Base-by-base conservation (phyloP, 2,888 invertebrate species). In the Panzeria rudis region DNA sequence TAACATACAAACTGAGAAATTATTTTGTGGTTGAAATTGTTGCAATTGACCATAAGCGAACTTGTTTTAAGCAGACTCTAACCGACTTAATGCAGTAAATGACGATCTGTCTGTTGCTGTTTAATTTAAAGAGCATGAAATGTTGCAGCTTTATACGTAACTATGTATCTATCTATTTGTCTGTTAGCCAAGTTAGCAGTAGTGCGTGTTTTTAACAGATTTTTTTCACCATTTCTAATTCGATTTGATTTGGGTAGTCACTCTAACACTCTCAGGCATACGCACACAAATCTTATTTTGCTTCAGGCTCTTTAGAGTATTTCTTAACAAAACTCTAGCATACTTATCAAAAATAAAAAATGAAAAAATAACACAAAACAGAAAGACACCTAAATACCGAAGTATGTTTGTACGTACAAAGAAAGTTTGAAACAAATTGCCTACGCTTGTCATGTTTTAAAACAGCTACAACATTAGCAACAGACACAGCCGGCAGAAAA, bases 361-460 rank as follows among this genome's bases (percentile, higher is more conserved):
- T 29, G 5, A 29, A 29, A 29, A 38, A 44, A 17, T 3, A 44
- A 20, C 13, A 68, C 17, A 66, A 32, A 54, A 66, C 20, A 56
- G n/a, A 17, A 29, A 32, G 32, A 62, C 77, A 78, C 62, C 52
- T 41, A 61, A 78, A 69, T 61, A 68, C 29, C 9, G 0, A 50
- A 20, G 11, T 20, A 20, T 50, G 50, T 20, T n/a, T 11, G 20
- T 8, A 23, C 20, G 50, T 50, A 50, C 50, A 78, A 83, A 72
- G 76, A 78, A 86, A 84, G 81, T 86, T 86, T 77, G 64, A 82
- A 77, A 59, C 75, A 75, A 90, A 89, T 90, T 90, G 89, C 90
- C 90, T 90, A 90, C 90, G 90, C 90, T 88, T 90, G 90, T 90
- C 90, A 89, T 89, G 89, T 90, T 90, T 90, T 87, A 69, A 35